A percentile compares a stretch with the other conserved stretches of the same genome.
These are phyloP conservation scores for Dicranocentrus wangi DNA, from an alignment of 2,888 invertebrate species.

Conservation along the genomic window DNA sequence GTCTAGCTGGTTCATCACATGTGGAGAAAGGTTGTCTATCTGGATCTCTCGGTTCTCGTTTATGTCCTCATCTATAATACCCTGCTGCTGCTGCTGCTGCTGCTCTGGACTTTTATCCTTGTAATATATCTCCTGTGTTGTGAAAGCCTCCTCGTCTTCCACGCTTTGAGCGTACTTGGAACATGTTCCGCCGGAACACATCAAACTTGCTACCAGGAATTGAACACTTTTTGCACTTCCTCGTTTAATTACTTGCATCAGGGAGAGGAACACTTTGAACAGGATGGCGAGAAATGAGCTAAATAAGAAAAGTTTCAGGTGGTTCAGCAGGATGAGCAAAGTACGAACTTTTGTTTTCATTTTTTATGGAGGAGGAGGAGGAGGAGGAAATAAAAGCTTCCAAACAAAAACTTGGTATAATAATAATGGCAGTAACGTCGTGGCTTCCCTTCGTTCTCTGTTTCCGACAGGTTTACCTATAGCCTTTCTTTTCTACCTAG, in stretches of 20 bases:
- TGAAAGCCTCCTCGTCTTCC: constrained; percentile 62
- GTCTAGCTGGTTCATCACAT: constrained; percentile 14
- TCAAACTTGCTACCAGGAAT: constrained; percentile 55
- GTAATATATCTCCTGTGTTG: constrained; percentile 61
- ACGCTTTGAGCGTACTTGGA: constrained; percentile 44
- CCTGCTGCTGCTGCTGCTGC: constrained; percentile 12
- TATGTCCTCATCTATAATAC: constrained; percentile 21
- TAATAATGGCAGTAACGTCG: no score
- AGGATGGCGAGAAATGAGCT: constrained; percentile 45
- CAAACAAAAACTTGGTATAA: no score
- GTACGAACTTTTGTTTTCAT: constrained; percentile 42
- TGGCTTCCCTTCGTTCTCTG: no score
- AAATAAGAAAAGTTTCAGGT: constrained; percentile 42
- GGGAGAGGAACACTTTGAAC: constrained; percentile 25
- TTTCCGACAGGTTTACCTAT: no score
- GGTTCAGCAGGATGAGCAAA: constrained; percentile 34
- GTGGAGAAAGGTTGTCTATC: constrained; percentile 8
- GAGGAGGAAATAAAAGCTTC: no score
- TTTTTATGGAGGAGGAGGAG: no score
- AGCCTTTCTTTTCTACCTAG: no score
- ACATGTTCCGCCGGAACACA: constrained; percentile 55
- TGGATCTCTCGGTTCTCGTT: constrained; percentile 22
- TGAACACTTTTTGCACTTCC: constrained; percentile 43
- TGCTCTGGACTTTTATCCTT: constrained; percentile 32
- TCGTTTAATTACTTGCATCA: constrained; percentile 38